phyloP scores from a whole-genome alignment of 2,888 invertebrate species.

The Nebria salina region DNA sequence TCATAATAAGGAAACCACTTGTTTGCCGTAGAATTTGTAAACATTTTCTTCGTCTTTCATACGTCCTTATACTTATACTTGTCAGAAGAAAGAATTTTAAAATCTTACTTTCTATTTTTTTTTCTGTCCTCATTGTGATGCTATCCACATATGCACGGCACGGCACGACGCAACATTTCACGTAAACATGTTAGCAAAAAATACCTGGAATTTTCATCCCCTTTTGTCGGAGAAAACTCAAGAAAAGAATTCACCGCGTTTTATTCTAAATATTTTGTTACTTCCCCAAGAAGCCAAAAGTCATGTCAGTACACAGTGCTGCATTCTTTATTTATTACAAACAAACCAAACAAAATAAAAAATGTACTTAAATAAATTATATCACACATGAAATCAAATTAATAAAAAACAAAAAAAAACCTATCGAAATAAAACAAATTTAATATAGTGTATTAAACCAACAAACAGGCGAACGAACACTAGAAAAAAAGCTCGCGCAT shows the following conservation, averaged over 20 bases:
- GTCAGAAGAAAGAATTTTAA: background rate
- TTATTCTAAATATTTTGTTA: background rate
- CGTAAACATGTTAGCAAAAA: background rate
- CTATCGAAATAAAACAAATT: background rate
- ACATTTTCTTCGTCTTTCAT: no score
- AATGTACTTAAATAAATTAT: background rate
- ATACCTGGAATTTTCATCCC: background rate
- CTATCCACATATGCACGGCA: background rate
- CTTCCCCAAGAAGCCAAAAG: background rate
- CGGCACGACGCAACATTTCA: background rate
- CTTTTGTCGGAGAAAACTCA: background rate
- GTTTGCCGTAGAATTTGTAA: no score
- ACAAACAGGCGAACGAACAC: slow-evolving; percentile 2
- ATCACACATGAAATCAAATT: no score
- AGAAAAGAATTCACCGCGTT: background rate
- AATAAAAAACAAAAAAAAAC: no score
- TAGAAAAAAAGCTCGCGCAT: slow-evolving; percentile 20
- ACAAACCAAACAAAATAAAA: background rate
- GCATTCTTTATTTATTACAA: background rate
- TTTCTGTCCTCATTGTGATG: background rate
- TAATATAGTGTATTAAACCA: slow-evolving; percentile 33
- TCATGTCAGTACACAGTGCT: background rate
- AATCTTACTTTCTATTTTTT: background rate
- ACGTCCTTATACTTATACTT: background rate
- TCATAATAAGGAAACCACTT: no score